Conservation (phyloP, 1,140 invertebrate genomes). For the Bombus confusus region DNA sequence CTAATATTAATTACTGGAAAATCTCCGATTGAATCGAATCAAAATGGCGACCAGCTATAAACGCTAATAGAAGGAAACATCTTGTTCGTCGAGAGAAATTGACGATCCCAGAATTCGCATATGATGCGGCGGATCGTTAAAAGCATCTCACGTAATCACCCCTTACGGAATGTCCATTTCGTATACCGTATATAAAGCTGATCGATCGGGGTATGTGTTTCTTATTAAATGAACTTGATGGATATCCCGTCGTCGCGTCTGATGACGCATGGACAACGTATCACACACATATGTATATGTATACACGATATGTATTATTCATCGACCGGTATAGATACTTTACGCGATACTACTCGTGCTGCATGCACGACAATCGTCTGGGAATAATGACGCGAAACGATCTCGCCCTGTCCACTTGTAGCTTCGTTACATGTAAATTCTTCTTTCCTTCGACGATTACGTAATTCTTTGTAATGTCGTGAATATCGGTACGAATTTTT, state of each 20-base stretch:
- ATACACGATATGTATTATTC: slow-evolving; percentile 31
- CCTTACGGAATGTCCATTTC: slow-evolving; percentile 43
- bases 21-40: background rate
- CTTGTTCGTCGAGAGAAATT: background rate
- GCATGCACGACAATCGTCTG: slow-evolving; percentile 28
- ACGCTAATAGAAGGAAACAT: background rate
- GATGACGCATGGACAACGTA: slow-evolving; percentile 26
- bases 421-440: slow-evolving; percentile 16
- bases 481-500: background rate
- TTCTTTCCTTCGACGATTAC: background rate
- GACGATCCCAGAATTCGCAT: background rate
- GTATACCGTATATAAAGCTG: slow-evolving; percentile 6
- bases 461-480: background rate
- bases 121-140: slow-evolving; percentile 37
- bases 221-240: slow-evolving; percentile 44
- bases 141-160: slow-evolving; percentile 70
- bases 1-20: background rate
- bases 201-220: slow-evolving; percentile 29
- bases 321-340: slow-evolving; percentile 20
- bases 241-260: slow-evolving; percentile 16
- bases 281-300: background rate
- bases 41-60: background rate
- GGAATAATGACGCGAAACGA: slow-evolving; percentile 34
- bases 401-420: slow-evolving; percentile 10
- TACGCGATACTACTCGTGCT: slow-evolving; percentile 20